Evolutionary conservation across 2,797 vertebrate genomes (phyloP), one percentile per base, ranked within the genome.

Genomic region (Argentina silus): DNA sequence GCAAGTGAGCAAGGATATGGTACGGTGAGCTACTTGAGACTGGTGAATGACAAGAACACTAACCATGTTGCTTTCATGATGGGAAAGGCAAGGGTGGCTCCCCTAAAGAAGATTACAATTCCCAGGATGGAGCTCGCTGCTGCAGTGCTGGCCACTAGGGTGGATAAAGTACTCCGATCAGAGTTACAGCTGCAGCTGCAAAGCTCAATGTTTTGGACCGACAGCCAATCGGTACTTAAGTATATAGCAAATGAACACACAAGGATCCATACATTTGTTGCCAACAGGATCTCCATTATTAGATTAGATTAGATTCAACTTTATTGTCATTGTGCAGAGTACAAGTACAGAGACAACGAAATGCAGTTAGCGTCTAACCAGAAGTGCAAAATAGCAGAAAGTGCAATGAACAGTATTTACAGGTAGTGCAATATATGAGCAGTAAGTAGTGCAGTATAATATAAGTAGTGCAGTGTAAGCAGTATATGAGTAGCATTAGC

Each of bases 241-340:
- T 81, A 74, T 45, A 69, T 78, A 44, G 42, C 55, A 44, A 78
- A 72, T 75, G 65, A 81, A 14, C n/a, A 62, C 7, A 53, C 36
- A 19, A 1, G 45, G 5, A 72, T 78, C 23, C 77, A 78, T 21
- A 72, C 53, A 15, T 78, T 70, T 56, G 48, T 78, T 2, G 73
- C 62, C 42, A 78, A 75, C 23, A 59, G 59, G 5, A 51, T 75
- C 36, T 21, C 73, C 23, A 23, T 23, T 12, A 75, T 78, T 6
- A 19, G 72, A 15, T n/a, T n/a, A n/a, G n/a, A n/a, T n/a, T n/a
- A n/a, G n/a, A n/a, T n/a, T n/a, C n/a, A n/a, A n/a, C n/a, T n/a
- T n/a, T n/a, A n/a, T n/a, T n/a, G n/a, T n/a, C n/a, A n/a, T n/a
- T n/a, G n/a, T n/a, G n/a, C n/a, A n/a, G n/a, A n/a, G n/a, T n/a